Conservation (phyloP, 2,113 vertebrate genomes). For the Charadrius vociferus region DNA sequence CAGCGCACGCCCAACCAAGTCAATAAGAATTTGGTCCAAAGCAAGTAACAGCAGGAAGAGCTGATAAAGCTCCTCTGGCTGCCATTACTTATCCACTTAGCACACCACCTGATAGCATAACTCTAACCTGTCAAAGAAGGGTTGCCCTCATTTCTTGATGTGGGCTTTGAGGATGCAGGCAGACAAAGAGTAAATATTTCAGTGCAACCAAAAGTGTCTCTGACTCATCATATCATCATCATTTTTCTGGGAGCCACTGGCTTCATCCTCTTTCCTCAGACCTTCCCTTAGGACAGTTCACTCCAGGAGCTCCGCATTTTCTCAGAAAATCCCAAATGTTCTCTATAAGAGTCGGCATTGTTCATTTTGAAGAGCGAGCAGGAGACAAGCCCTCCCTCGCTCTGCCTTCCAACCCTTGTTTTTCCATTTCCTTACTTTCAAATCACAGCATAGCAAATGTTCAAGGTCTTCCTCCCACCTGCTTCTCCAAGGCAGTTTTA, state of each 20-base stretch:
- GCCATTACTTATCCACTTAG: neutral
- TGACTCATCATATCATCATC: conserved; percentile 20
- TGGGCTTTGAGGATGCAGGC: neutral
- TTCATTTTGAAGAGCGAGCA: conserved; percentile 2
- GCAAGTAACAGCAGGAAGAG: conserved; percentile 29
- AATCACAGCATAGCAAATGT: conserved; percentile 17
- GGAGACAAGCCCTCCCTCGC: neutral
- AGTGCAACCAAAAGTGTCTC: neutral
- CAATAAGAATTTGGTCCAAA: conserved; percentile 34
- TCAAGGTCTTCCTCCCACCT: conserved; percentile 54
- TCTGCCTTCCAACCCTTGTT: conserved; percentile 34
- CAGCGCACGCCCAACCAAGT: neutral
- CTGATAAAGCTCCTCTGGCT: conserved; percentile 23
- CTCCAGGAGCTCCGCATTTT: conserved; percentile 47
- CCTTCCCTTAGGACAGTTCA: conserved; percentile 19
- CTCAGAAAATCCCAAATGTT: conserved; percentile 23
- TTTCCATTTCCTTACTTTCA: conserved; percentile 57
- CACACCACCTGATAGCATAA: neutral
- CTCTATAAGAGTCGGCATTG: conserved; percentile 52
- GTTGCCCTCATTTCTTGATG: neutral
- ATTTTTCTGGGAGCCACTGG: conserved; percentile 34
- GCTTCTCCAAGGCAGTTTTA: conserved; percentile 47
- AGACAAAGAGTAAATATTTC: conserved; percentile 39
- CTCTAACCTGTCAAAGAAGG: neutral
- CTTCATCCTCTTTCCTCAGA: conserved; percentile 28